These are phyloP conservation scores for Brachionus rubens DNA, from an alignment of 1,140 invertebrate genomes.

Conservation along the genomic window DNA sequence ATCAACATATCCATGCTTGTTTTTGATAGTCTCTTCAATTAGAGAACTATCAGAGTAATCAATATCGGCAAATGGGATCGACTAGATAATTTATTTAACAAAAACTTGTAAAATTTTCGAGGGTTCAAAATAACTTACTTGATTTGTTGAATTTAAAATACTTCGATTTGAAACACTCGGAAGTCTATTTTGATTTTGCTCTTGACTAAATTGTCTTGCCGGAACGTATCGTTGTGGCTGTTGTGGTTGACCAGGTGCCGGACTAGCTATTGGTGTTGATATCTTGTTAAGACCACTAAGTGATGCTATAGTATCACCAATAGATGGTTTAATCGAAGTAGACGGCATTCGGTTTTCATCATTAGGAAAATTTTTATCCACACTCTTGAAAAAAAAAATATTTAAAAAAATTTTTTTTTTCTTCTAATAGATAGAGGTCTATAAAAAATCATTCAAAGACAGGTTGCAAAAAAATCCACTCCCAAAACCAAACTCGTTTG, in stretches of 20 bases:
- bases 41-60: not conserved
- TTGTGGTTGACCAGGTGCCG: not conserved
- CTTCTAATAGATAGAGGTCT: not conserved
- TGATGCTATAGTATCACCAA: not conserved
- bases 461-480: not conserved
- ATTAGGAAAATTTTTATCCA: conserved; percentile 32
- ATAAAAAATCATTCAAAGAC: conserved; percentile 12
- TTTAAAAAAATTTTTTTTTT: conserved; percentile 17
- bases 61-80: not conserved
- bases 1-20: not conserved
- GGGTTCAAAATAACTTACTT: not conserved
- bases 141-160: not conserved
- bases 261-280: conserved; percentile 24
- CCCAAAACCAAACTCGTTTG: not conserved
- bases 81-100: not conserved
- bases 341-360: conserved; percentile 22
- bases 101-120: not conserved
- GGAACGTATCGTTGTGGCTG: conserved; percentile 24
- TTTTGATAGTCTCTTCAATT: not conserved
- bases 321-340: conserved; percentile 8
- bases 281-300: conserved; percentile 8
- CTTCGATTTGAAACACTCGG: not conserved
- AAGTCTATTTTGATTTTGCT: not conserved
- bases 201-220: conserved; percentile 19
- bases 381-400: conserved; percentile 26